A percentile compares a stretch with the other conserved stretches of the same genome.
Conservation (phyloP, 2,797 vertebrate genomes). For the Spinus olivaceus region DNA sequence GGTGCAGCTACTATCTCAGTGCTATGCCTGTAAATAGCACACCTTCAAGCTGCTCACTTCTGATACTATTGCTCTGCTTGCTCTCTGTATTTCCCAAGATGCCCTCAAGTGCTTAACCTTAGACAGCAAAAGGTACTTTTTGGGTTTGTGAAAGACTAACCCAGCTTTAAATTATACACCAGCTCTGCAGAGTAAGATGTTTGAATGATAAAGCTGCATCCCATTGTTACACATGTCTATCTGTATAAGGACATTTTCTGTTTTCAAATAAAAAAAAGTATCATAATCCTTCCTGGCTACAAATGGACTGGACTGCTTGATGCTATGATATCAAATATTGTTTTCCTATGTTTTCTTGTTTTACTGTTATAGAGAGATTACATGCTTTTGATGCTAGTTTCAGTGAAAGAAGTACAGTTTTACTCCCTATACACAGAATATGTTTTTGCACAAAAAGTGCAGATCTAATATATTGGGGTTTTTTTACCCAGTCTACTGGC, state of each 20-base stretch:
- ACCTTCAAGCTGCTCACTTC: not conserved
- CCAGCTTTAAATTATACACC: not conserved
- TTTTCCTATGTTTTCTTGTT: not conserved
- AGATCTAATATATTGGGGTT: not conserved
- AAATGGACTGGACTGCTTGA: not conserved
- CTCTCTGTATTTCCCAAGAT: not conserved
- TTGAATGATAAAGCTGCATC: not conserved
- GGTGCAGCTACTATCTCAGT: not conserved
- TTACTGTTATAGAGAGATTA: not conserved
- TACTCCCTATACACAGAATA: not conserved
- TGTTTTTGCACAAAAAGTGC: not conserved
- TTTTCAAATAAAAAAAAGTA: not conserved
- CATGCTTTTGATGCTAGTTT: not conserved
- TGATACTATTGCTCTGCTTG: not conserved
- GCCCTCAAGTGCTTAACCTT: not conserved
- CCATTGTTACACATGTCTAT: not conserved
- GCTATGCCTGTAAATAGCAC: too few relatives aligned
- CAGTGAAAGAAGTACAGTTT: not conserved
- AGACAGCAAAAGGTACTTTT: not conserved
- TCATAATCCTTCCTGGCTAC: not conserved
- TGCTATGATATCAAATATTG: not conserved
- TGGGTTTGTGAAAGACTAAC: not conserved
- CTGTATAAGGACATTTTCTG: not conserved
- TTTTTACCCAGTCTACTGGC: not conserved
- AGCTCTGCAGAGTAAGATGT: not conserved